These are phyloP conservation scores for Galerucella nymphaeae DNA, from an alignment of 2,888 invertebrate genomes.

Conservation along the genomic window DNA sequence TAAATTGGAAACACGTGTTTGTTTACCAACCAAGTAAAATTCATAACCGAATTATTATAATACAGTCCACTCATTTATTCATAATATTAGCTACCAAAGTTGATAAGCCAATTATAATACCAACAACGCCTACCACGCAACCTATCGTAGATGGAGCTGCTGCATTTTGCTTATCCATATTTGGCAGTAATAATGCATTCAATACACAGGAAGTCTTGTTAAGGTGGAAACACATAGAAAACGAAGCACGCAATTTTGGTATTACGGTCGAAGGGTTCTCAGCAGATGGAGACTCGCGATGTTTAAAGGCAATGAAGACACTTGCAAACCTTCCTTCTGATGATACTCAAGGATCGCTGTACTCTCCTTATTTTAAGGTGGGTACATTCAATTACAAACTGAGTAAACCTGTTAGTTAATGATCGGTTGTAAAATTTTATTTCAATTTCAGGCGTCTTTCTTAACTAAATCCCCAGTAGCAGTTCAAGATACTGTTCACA, in stretches of 20 bases:
- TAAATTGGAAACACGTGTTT: no score
- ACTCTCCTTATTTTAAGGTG: conserved; percentile 23
- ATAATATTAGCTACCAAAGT: no score
- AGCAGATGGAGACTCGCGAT: conserved; percentile 45
- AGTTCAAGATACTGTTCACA: conserved; percentile 42
- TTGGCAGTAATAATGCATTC: conserved; percentile 42
- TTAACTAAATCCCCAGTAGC: conserved; percentile 18
- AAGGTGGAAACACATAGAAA: conserved; percentile 38
- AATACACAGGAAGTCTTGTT: conserved; percentile 26
- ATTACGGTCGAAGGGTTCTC: conserved; percentile 43
- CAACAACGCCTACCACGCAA: no score
- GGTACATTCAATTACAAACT: background rate
- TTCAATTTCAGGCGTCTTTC: conserved; percentile 25
- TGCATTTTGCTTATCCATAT: conserved; percentile 40
- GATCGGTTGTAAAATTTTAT: conserved; percentile 11
- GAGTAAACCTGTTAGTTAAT: conserved; percentile 3
- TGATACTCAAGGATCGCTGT: background rate
- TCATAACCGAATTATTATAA: no score
- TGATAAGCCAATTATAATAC: no score
- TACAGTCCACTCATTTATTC: no score
- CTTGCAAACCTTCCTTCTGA: conserved; percentile 11
- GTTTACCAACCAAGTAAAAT: no score
- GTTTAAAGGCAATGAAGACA: conserved; percentile 44
- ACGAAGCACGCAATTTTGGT: conserved; percentile 30
- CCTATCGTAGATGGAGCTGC: conserved; percentile 33